Percentiles rank a stretch among this genome's conserved stretches.
Conservation (phyloP, 2,888 invertebrate species). For the Thymelicus sylvestris region DNA sequence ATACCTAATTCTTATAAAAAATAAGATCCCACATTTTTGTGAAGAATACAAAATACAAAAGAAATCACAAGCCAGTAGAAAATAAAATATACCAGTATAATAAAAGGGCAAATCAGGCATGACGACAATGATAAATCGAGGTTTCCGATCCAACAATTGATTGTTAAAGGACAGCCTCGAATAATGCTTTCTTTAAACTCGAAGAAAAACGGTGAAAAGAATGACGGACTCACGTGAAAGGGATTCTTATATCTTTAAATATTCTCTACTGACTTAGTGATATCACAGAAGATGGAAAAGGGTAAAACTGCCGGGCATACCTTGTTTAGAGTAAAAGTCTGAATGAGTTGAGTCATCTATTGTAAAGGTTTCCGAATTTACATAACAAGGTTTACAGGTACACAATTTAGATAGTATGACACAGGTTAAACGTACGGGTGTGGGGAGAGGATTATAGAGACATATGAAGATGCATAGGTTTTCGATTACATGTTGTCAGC, state of each 20-base stretch:
- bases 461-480: no score
- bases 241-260: background rate
- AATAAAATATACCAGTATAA: slow-evolving; percentile 10
- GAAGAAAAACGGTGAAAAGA: slow-evolving; percentile 24
- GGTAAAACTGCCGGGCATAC: no score
- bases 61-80: slow-evolving; percentile 5
- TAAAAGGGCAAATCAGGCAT: slow-evolving; percentile 14
- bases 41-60: slow-evolving; percentile 2
- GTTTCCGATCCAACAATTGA: slow-evolving; percentile 22
- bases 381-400: no score
- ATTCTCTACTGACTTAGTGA: no score
- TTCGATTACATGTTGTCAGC: no score
- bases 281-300: no score
- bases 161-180: slow-evolving; percentile 26
- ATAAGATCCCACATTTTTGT: background rate
- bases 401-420: no score
- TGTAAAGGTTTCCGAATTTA: no score
- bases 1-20: background rate
- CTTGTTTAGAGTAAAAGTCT: no score
- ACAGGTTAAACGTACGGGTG: no score
- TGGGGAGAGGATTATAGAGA: no score
- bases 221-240: slow-evolving; percentile 17
- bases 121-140: slow-evolving; percentile 29
- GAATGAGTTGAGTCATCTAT: no score
- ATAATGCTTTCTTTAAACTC: slow-evolving; percentile 18